Conservation (phyloP, 2,113 vertebrate genomes). For the Montifringilla adamsi region DNA sequence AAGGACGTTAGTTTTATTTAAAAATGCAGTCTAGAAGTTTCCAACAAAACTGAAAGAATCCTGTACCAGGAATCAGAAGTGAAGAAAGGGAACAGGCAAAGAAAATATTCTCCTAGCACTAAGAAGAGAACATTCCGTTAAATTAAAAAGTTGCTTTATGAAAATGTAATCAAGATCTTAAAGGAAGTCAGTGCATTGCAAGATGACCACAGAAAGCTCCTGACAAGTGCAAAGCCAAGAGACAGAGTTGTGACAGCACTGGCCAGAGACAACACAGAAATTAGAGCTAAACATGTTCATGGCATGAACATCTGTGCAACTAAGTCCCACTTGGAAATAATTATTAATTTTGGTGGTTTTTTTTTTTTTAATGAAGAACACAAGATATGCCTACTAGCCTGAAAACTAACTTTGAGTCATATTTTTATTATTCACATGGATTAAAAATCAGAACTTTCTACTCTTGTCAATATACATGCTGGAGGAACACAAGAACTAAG, state of each 20-base stretch:
- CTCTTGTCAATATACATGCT: neutral
- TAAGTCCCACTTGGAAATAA: neutral
- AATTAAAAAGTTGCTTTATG: neutral
- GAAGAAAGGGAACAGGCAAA: neutral
- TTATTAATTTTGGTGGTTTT: fast-evolving
- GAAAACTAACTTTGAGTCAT: neutral
- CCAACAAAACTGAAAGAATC: neutral
- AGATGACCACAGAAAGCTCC: neutral
- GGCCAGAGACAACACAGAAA: neutral
- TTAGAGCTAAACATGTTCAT: neutral
- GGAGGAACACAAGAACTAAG: neutral
- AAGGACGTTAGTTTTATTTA: neutral
- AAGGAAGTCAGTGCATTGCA: neutral
- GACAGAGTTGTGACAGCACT: neutral
- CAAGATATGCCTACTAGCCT: neutral
- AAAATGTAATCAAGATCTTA: neutral
- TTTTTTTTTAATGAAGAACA: neutral
- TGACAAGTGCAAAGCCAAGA: neutral
- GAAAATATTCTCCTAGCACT: neutral
- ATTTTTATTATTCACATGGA: neutral
- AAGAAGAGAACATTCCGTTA: neutral
- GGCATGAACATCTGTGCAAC: neutral
- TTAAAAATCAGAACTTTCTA: neutral
- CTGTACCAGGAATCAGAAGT: neutral
- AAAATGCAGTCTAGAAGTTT: neutral